Evolutionary conservation across 2,888 invertebrate genomes (phyloP), one percentile per base, ranked within the genome.

Genomic region (Polia nebulosa): DNA sequence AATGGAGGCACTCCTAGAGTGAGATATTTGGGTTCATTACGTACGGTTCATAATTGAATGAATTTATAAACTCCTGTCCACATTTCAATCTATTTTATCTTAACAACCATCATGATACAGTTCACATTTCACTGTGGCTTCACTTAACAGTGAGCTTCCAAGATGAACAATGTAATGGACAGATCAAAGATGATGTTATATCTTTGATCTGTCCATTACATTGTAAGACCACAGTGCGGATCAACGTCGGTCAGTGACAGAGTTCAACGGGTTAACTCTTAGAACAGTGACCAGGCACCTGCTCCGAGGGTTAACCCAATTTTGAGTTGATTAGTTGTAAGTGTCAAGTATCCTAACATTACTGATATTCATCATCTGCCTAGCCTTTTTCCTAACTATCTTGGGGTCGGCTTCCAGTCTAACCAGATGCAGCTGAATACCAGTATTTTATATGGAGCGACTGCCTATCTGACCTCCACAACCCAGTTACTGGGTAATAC

Each of bases 191-290:
- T 67, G 13, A 32, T 34, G 1, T 11, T 25, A 56, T 27, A 47
- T 29, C 60, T 80, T 61, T 75, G 76, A 44, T 75, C 25, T 49
- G 56, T 49, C 67, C 22, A 32, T 75, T 57, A 60, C 1, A 17
- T 44, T 39, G 6, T 25, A 9, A 53, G 25, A 29, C 39, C 25
- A 39, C 22, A 32, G 44, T 51, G 2, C 39, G 20, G 71, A 70
- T 71, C 47, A 68, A 68, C 22, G 70, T 76, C 70, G 2, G 70
- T 41, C 41, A 49, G 45, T 29, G 20, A 36, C 51, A 17, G 25
- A 17, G 22, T 27, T 20, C 22, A 29, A 45, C 22, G 32, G 20
- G 32, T 52, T 20, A 52, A 25, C n/a, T 25, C 20, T 27, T 20
- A 53, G 27, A 73, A 52, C 68, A 17, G 2, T 47, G 41, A 29